These are phyloP conservation scores for Microcebus murinus DNA, from an alignment of 2,113 vertebrate species.

Conservation along the genomic window DNA sequence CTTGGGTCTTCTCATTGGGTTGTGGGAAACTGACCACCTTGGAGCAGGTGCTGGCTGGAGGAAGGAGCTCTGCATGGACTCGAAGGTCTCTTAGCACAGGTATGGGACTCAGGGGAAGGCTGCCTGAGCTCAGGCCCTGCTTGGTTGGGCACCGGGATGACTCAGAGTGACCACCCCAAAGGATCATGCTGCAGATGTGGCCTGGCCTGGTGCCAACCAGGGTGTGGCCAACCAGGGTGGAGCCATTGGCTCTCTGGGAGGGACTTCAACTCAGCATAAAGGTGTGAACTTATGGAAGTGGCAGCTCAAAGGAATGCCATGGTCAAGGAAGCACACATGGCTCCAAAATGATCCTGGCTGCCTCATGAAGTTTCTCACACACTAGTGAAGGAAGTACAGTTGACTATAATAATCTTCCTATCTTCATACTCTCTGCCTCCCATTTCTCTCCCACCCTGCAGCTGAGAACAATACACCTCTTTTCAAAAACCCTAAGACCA, in stretches of 20 bases:
- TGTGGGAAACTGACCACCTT: not conserved
- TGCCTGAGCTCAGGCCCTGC: not conserved
- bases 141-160: not conserved
- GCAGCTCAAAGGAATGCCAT: not conserved
- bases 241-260: not conserved
- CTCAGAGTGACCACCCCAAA: not conserved
- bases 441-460: not conserved
- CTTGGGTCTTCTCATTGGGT: not conserved
- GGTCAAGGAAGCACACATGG: not conserved
- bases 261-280: accelerated
- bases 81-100: not conserved
- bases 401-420: too few species aligned
- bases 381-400: not conserved
- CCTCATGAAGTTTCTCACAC: accelerated
- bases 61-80: not conserved
- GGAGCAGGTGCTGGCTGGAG: not conserved
- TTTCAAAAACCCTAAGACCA: not conserved
- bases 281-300: not conserved
- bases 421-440: too few species aligned
- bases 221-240: not conserved
- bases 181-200: not conserved
- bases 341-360: not conserved
- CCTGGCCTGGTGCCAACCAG: not conserved
- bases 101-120: not conserved
- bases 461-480: not conserved